Conservation (phyloP, 2,113 vertebrate genomes). For the Scalopus aquaticus region DNA sequence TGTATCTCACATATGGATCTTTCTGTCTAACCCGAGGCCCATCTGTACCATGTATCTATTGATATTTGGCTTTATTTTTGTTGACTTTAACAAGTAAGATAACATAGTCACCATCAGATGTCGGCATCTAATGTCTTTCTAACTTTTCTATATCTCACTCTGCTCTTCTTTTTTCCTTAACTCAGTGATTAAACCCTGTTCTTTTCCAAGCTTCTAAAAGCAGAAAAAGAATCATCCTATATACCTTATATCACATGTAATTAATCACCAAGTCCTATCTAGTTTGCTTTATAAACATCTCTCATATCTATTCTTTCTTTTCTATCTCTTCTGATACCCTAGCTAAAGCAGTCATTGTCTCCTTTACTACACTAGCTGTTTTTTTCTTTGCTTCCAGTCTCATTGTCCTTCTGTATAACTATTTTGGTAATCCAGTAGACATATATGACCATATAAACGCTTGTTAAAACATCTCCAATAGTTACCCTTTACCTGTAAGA, state of each 20-base stretch:
- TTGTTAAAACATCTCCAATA: not conserved
- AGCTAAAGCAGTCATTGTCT: not conserved
- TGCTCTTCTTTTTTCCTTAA: not conserved
- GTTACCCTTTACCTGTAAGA: not conserved
- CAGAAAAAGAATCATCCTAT: not conserved
- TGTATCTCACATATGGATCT: not conserved
- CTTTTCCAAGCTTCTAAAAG: constrained; percentile 9
- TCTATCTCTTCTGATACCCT: not conserved
- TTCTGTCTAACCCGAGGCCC: not conserved
- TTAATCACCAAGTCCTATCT: not conserved
- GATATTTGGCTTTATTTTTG: too few species aligned
- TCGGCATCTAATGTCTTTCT: not conserved
- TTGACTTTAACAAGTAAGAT: too few species aligned
- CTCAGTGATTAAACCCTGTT: not conserved
- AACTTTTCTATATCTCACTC: not conserved
- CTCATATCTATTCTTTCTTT: not conserved
- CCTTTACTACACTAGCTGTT: not conserved
- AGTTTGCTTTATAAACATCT: not conserved
- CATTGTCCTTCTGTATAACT: not conserved
- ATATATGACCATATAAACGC: not conserved
- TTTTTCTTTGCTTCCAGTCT: not conserved
- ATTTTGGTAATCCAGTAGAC: not conserved
- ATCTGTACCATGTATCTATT: not conserved
- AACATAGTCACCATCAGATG: not conserved
- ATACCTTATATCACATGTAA: not conserved